A percentile compares a stretch with the other conserved stretches of the same genome.
These are phyloP conservation scores for Cyphomyrmex costatus DNA, from an alignment of 1,140 invertebrate species.

Conservation along the genomic window DNA sequence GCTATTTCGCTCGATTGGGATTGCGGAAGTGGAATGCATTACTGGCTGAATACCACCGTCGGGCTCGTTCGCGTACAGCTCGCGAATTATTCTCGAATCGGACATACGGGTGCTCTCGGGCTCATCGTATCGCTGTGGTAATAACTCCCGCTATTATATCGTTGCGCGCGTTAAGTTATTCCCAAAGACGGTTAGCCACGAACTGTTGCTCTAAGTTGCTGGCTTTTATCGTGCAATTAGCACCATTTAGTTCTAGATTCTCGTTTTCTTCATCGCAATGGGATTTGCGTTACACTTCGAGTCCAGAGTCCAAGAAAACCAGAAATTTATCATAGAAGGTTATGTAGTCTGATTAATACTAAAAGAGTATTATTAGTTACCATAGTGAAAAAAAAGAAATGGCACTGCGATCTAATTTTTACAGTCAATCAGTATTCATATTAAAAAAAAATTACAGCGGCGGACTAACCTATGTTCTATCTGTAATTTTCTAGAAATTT, in stretches of 20 bases:
- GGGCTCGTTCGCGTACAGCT: background rate
- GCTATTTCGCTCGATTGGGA: conserved; percentile 69
- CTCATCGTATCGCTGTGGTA: conserved; percentile 1
- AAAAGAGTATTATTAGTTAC: too few species aligned
- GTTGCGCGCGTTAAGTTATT: conserved; percentile 36
- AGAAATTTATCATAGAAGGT: too few species aligned
- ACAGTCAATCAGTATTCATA: too few species aligned
- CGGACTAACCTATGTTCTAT: too few species aligned
- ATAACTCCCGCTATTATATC: conserved; percentile 44
- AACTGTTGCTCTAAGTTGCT: conserved; percentile 10
- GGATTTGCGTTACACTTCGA: background rate
- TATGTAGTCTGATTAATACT: too few species aligned
- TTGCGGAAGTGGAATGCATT: conserved; percentile 74
- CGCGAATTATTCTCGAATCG: conserved; percentile 52
- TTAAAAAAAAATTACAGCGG: too few species aligned
- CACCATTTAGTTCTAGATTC: conserved; percentile 21
- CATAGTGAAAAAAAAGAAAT: too few species aligned
- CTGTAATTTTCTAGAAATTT: too few species aligned
- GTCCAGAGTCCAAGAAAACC: too few species aligned
- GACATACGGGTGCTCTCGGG: conserved; percentile 22
- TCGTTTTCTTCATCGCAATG: conserved; percentile 11
- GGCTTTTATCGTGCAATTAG: conserved; percentile 47
- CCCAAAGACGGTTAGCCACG: conserved; percentile 27
- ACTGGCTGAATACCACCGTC: conserved; percentile 66
- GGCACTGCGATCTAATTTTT: too few species aligned